Conservation (phyloP, 2,888 invertebrate species). For the Pterostichus madidus region DNA sequence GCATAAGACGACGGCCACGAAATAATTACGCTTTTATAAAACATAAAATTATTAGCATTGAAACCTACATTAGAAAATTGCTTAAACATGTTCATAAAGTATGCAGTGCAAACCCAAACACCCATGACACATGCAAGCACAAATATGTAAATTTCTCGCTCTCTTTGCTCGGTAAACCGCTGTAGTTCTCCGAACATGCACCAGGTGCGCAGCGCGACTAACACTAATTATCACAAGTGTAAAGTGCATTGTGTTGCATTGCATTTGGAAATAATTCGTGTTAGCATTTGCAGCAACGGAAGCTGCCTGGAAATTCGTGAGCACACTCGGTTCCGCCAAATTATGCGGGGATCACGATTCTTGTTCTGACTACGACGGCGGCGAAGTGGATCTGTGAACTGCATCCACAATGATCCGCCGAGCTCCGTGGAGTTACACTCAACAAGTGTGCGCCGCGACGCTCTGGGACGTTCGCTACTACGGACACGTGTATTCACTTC, state of each 20-base stretch:
- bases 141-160: not conserved
- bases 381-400: slow-evolving; percentile 60
- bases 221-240: slow-evolving; percentile 26
- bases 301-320: slow-evolving; percentile 33
- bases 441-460: slow-evolving; percentile 53
- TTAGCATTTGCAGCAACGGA: not conserved
- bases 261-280: slow-evolving; percentile 33
- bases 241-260: slow-evolving; percentile 31
- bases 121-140: slow-evolving; percentile 20
- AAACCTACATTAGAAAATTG: not conserved
- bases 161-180: slow-evolving; percentile 9
- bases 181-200: slow-evolving; percentile 9
- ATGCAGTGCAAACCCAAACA: not conserved
- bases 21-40: not conserved
- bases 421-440: slow-evolving; percentile 17
- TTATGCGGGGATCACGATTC: slow-evolving; percentile 67
- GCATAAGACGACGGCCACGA: too few species aligned
- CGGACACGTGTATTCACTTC: too few species aligned
- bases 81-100: not conserved
- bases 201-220: slow-evolving; percentile 8
- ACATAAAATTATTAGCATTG: not conserved
- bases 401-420: slow-evolving; percentile 63
- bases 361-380: slow-evolving; percentile 44
- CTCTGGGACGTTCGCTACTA: slow-evolving; percentile 7
- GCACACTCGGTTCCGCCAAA: slow-evolving; percentile 70